Conservation (phyloP, 2,888 invertebrate species). For the Drosophila phalerata region DNA sequence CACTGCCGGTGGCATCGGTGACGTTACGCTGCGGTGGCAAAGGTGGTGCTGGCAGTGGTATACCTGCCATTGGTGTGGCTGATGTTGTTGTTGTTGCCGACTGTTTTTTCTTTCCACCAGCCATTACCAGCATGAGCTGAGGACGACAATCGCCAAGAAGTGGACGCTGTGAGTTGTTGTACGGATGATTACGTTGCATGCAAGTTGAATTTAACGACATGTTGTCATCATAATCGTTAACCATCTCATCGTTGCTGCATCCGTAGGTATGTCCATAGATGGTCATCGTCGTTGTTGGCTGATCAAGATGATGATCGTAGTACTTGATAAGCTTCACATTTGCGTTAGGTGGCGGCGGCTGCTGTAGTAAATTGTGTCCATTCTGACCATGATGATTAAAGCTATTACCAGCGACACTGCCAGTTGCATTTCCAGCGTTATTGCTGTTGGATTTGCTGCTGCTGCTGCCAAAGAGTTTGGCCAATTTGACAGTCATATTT, state of each 20-base stretch:
- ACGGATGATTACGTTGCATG: slow-evolving; percentile 84
- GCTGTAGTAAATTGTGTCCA: slow-evolving; percentile 14
- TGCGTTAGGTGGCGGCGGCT: slow-evolving; percentile 67
- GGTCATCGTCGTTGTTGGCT: slow-evolving; percentile 29
- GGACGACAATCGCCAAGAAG: slow-evolving; percentile 78
- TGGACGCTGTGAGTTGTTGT: slow-evolving; percentile 84
- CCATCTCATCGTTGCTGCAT: slow-evolving; percentile 61
- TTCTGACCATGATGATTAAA: neutral
- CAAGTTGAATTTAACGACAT: slow-evolving; percentile 67
- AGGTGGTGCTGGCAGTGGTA: slow-evolving; percentile 23
- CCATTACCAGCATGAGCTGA: slow-evolving; percentile 42
- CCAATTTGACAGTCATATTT: slow-evolving; percentile 72
- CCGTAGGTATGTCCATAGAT: slow-evolving; percentile 68
- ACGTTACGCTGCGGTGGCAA: slow-evolving; percentile 8
- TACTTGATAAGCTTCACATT: slow-evolving; percentile 62
- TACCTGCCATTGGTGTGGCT: slow-evolving; percentile 30
- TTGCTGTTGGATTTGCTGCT: slow-evolving; percentile 13
- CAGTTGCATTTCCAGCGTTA: slow-evolving; percentile 23
- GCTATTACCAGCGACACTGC: slow-evolving; percentile 6
- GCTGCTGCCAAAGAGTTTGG: slow-evolving; percentile 64
- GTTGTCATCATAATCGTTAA: slow-evolving; percentile 71
- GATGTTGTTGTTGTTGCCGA: slow-evolving; percentile 28
- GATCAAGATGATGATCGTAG: slow-evolving; percentile 55
- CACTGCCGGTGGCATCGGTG: slow-evolving; percentile 10
- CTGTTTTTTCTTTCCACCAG: slow-evolving; percentile 44